Base-by-base conservation (phyloP, 2,113 vertebrate species). In the Callospermophilus lateralis region DNA sequence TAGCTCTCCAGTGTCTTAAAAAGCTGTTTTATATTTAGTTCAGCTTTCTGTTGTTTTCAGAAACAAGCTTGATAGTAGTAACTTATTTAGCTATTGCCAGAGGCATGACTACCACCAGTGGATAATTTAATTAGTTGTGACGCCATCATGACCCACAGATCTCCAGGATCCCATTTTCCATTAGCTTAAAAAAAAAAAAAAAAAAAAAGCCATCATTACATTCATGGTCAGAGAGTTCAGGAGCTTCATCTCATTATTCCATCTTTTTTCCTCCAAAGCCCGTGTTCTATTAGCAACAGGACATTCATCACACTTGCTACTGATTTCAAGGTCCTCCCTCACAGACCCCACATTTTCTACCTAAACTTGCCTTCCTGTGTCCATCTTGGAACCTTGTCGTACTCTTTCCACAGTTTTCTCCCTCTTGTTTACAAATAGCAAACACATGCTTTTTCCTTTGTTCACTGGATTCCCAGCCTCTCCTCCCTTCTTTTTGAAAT, bases 31-130 rank as follows among this genome's bases (percentile, higher is more conserved):
- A 28, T 90, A 65, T 81, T 78, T 85, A 89, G 53, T 63, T 4
- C 37, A 72, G 26, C 72, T 94, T 92, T 72, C 26, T 32, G 42
- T 67, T 94, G 55, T 81, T 90, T 78, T 95, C 65, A 95, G 92
- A 94, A 95, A 80, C 24, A 89, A 94, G 58, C 73, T 34, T 76
- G 45, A 53, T 37, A 84, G 51, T 83, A 90, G 76, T 74, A 90
- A 78, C 28, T 19, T 51, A 42, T n/a, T 88, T 51, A 77, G 85
- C 28, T 80, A 42, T 58, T 76, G 55, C 65, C 51, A 84, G 39
- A 72, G 73, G 26, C 58, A 26, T 37, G 63, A 76, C 17, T 55
- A 84, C 51, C 22, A 42, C 55, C 22, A 24, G 61, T 17, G 58
- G 81, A 80, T 78, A n/a, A 87, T 68, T 72, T 77, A 89, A 73